These are phyloP conservation scores for Seira sanloemensis DNA, from an alignment of 2,888 invertebrate genomes.

Conservation along the genomic window DNA sequence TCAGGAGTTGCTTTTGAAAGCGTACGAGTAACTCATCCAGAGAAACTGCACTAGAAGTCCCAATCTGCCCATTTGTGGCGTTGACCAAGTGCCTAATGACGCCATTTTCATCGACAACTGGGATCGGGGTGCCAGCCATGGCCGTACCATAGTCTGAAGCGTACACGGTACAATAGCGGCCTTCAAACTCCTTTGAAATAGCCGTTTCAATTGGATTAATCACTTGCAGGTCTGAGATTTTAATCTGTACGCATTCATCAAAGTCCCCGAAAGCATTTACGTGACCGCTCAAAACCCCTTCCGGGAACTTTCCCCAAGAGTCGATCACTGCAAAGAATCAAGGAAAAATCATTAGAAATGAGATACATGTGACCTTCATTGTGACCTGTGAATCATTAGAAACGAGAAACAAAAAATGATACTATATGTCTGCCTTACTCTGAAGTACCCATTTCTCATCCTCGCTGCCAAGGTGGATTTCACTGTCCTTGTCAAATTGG, in stretches of 20 bases:
- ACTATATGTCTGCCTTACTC: slow-evolving; percentile 40
- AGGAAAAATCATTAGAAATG: background rate
- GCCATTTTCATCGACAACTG: background rate
- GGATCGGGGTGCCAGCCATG: background rate
- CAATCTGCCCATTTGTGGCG: background rate
- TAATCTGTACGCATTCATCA: slow-evolving; percentile 76
- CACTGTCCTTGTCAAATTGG: background rate
- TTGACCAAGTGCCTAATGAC: background rate
- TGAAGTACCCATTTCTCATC: slow-evolving; percentile 54
- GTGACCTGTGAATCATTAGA: background rate
- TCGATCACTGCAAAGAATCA: slow-evolving; percentile 76
- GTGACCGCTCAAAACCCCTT: slow-evolving; percentile 77
- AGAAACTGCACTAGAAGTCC: slow-evolving; percentile 20
- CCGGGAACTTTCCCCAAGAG: slow-evolving; percentile 77
- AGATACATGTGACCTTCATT: background rate
- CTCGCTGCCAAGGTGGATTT: background rate
- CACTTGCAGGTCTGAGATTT: background rate
- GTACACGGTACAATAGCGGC: slow-evolving; percentile 64
- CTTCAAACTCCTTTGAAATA: slow-evolving; percentile 46
- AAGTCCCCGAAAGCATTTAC: slow-evolving; percentile 77
- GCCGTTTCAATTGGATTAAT: background rate
- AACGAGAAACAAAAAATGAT: background rate
- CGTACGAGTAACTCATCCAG: slow-evolving; percentile 33
- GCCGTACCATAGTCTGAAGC: slow-evolving; percentile 23
- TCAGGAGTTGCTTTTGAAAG: background rate